Evolutionary conservation across 2,797 vertebrate genomes (phyloP).

Genomic region (Cynopterus sphinx): DNA sequence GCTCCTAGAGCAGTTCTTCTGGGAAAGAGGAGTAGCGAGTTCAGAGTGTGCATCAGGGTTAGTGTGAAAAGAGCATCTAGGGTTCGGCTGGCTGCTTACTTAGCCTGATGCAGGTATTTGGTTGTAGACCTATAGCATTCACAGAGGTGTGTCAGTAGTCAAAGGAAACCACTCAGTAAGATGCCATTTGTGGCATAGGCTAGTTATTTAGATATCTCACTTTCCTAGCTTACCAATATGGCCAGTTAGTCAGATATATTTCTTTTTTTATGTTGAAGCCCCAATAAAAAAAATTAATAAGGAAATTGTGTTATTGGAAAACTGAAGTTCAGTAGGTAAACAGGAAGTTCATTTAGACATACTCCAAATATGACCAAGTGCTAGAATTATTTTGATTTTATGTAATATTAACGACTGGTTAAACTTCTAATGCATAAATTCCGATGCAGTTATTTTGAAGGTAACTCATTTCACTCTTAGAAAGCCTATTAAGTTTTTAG

Average conservation of each 20-base stretch:
- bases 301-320: constrained; percentile 13
- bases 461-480: constrained; percentile 3
- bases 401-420: neutral
- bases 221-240: neutral
- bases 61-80: neutral
- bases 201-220: neutral
- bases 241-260: neutral
- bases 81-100: neutral
- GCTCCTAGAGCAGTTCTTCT: neutral
- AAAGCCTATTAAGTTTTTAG: neutral
- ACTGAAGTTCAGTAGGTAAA: neutral
- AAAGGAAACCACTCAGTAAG: neutral
- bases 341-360: constrained; percentile 3
- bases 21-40: neutral
- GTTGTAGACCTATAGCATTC: neutral
- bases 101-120: neutral
- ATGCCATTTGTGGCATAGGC: neutral
- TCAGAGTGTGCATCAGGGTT: neutral
- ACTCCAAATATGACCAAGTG: neutral
- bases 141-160: neutral
- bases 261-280: neutral
- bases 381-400: neutral
- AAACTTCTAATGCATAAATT: neutral
- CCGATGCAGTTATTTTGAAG: neutral
- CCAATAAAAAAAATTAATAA: neutral